Conservation (phyloP, 1,140 invertebrate genomes). For the Conus betulinus region DNA sequence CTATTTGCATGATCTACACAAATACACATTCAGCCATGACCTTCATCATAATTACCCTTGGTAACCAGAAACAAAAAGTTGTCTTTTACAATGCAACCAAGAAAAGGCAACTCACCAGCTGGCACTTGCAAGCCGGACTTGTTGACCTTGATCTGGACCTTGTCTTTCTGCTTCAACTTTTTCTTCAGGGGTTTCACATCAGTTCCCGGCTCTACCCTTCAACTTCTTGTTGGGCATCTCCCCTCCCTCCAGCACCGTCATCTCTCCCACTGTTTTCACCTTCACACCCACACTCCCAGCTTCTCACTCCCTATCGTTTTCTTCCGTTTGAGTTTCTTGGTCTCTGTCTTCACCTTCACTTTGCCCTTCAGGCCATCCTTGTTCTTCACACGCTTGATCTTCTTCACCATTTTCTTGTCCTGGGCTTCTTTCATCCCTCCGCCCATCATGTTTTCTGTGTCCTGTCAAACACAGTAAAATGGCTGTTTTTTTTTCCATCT, state of each 20-base stretch:
- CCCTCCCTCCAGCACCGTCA: no score
- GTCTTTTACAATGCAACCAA: no score
- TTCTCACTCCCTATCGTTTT: conserved; percentile 9
- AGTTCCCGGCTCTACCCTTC: conserved; percentile 56
- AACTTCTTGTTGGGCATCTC: conserved; percentile 36
- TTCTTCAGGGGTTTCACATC: conserved; percentile 29
- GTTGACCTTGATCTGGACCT: conserved; percentile 29
- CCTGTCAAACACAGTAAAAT: conserved; percentile 14
- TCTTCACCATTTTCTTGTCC: conserved; percentile 54
- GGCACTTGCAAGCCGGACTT: background rate
- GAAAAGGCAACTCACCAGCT: background rate
- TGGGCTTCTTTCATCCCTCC: conserved; percentile 36
- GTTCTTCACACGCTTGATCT: conserved; percentile 61
- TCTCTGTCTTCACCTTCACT: conserved; percentile 62
- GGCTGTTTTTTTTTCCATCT: background rate
- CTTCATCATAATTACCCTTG: no score
- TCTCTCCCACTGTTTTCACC: background rate
- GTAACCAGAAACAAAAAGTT: no score
- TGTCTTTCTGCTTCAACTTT: conserved; percentile 42
- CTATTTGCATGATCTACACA: no score
- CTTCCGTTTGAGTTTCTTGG: conserved; percentile 57
- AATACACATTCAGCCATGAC: no score
- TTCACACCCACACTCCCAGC: background rate
- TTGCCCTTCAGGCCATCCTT: conserved; percentile 65
- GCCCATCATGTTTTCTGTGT: conserved; percentile 44